Evolutionary conservation across 2,113 vertebrate species (phyloP).

Genomic region (Laticauda colubrina): DNA sequence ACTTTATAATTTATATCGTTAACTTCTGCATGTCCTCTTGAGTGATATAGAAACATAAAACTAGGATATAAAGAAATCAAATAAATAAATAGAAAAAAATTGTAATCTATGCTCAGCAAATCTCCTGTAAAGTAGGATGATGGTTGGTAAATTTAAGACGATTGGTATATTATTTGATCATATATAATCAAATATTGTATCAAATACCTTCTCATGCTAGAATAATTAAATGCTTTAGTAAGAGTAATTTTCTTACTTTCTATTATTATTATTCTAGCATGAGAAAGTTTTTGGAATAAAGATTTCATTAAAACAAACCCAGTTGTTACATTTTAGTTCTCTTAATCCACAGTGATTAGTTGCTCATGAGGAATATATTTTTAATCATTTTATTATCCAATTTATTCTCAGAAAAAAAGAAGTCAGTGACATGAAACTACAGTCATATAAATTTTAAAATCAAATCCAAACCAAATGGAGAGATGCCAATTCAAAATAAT

Average conservation of each 20-base stretch:
- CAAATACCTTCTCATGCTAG: neutral
- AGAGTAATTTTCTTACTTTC: neutral
- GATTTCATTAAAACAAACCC: neutral
- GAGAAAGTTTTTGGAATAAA: neutral
- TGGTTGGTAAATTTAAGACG: neutral
- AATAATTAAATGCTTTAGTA: neutral
- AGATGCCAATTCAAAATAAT: slow-evolving; percentile 27
- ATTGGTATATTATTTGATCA: neutral
- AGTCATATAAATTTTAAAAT: neutral
- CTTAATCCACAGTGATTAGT: neutral
- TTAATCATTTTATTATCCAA: neutral
- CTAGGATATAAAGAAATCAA: neutral
- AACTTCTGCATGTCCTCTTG: neutral
- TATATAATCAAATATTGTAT: neutral
- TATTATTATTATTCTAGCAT: neutral
- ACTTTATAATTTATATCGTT: neutral
- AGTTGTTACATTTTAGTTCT: neutral
- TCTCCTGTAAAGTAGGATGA: neutral
- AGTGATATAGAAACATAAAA: neutral
- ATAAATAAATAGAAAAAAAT: neutral
- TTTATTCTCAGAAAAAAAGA: neutral
- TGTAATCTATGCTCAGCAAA: neutral
- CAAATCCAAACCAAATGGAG: slow-evolving; percentile 19
- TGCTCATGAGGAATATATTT: neutral
- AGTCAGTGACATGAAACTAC: neutral